These are phyloP conservation scores for Malurus elegans DNA, from an alignment of 2,113 vertebrate genomes.

Conservation along the genomic window DNA sequence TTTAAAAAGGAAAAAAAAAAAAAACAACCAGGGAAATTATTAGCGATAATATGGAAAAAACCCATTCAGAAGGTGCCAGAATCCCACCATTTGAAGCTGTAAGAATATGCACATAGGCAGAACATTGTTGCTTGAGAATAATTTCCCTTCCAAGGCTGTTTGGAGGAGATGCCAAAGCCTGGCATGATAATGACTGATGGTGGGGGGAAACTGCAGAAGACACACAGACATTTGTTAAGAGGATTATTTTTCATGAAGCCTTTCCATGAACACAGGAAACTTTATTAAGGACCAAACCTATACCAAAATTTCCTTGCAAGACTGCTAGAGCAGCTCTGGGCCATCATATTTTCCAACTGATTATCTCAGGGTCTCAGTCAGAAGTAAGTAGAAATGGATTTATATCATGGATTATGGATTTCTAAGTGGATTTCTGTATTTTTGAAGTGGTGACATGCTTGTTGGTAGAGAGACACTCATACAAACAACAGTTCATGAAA, in stretches of 20 bases:
- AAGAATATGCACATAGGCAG: neutral
- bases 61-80: neutral
- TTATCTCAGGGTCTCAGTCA: neutral
- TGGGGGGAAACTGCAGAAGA: neutral
- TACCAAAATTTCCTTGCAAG: neutral
- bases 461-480: neutral
- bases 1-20: rapidly evolving
- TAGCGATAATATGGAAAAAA: neutral
- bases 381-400: neutral
- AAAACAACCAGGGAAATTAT: neutral
- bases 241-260: neutral
- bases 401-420: too few relatives aligned
- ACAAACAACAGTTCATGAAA: neutral
- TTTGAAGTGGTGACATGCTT: neutral
- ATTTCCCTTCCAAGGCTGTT: neutral
- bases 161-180: neutral
- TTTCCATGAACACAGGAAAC: neutral
- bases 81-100: neutral
- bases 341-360: neutral
- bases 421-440: neutral
- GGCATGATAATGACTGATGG: neutral
- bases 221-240: neutral
- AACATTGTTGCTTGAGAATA: neutral
- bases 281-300: neutral
- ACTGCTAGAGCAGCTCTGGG: neutral